Conservation (phyloP, 53 echinoderm and acorn worm genomes). For the Zoroaster sp. region DNA sequence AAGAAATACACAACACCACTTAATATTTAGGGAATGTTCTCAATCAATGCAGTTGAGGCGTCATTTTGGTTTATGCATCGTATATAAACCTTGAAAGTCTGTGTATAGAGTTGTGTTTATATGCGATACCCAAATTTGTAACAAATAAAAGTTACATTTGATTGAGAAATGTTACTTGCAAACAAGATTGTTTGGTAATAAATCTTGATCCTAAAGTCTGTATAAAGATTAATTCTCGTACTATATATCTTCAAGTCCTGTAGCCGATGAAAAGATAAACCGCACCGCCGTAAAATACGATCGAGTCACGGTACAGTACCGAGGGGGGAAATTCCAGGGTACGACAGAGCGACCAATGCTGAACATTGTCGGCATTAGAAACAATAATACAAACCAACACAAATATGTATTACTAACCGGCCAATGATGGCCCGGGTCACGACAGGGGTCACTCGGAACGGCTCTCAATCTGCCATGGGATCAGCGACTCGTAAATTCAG, state of each 20-base stretch:
- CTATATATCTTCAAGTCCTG: constrained; percentile 26
- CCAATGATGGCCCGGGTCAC: neutral
- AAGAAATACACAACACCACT: neutral
- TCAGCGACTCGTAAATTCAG: constrained; percentile 6
- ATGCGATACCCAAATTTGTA: no score
- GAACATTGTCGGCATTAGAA: neutral
- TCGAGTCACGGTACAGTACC: neutral
- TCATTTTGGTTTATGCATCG: no score
- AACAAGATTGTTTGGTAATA: neutral
- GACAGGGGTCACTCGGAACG: neutral
- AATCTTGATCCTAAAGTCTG: constrained; percentile 1
- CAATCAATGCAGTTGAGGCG: no score
- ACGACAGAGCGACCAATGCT: neutral
- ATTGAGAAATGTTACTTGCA: neutral
- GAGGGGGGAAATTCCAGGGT: constrained; percentile 20
- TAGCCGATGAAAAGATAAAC: constrained; percentile 50
- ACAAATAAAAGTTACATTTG: neutral
- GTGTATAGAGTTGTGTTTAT: no score
- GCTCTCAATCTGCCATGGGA: constrained; percentile 22
- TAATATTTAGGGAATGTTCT: no score
- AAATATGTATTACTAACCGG: constrained; percentile 43
- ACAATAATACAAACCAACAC: constrained; percentile 34
- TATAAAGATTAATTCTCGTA: neutral
- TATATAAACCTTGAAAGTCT: no score
- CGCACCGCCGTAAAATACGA: constrained; percentile 36